Evolutionary conservation across 2,888 invertebrate genomes (phyloP).

Genomic region (Drosophila nigricruria): DNA sequence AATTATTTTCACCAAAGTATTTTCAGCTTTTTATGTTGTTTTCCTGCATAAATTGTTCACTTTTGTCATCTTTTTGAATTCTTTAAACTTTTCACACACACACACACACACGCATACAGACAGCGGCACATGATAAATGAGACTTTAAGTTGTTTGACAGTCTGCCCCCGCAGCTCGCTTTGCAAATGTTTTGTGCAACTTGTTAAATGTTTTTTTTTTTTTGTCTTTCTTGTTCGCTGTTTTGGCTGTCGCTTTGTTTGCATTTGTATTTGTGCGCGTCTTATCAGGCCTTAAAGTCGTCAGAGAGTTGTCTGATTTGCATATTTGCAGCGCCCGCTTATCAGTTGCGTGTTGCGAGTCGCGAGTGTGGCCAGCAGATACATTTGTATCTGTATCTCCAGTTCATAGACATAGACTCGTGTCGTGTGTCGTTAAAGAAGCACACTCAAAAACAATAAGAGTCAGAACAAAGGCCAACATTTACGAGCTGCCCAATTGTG

Average conservation of each 20-base stretch:
- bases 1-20: constrained; percentile 68
- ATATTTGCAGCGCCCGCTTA: constrained; percentile 48
- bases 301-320: constrained; percentile 69
- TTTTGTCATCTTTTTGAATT: constrained; percentile 27
- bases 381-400: constrained; percentile 56
- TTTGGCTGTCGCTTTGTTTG: constrained; percentile 35
- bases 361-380: constrained; percentile 34
- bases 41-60: constrained; percentile 60
- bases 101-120: constrained; percentile 3
- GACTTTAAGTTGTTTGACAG: constrained; percentile 83
- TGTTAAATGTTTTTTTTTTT: constrained; percentile 56
- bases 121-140: constrained; percentile 80
- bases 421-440: constrained; percentile 28
- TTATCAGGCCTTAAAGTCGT: constrained; percentile 68
- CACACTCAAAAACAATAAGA: neutral
- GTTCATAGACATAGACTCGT: constrained; percentile 30
- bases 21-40: constrained; percentile 24
- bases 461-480: constrained; percentile 17
- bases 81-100: constrained; percentile 62
- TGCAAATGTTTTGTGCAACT: constrained; percentile 54
- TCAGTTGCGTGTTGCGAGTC: constrained; percentile 28
- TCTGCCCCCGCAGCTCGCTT: constrained; percentile 27
- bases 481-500: constrained; percentile 57
- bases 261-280: constrained; percentile 53
- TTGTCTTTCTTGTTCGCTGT: constrained; percentile 15